phyloP scores from a whole-genome alignment of 2,113 vertebrate genomes.

The Ciconia maguari region DNA sequence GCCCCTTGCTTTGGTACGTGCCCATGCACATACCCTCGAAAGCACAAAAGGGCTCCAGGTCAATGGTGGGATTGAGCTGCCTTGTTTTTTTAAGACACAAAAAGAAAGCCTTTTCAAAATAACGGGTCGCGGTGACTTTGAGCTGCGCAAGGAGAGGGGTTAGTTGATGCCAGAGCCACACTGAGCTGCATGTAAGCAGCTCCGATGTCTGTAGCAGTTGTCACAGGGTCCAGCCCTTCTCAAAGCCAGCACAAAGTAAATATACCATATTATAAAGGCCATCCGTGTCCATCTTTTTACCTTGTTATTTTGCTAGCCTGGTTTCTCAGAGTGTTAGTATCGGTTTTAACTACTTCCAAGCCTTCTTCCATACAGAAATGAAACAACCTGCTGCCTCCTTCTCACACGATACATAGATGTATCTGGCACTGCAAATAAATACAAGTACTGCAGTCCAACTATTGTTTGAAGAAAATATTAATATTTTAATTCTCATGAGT shows the following conservation, averaged over 20 bases:
- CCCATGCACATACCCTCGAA: too few species aligned
- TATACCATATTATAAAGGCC: background rate
- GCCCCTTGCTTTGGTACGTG: background rate
- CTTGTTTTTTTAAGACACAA: background rate
- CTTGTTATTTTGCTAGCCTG: background rate
- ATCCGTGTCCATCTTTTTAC: background rate
- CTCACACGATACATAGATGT: rapidly evolving
- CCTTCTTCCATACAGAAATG: background rate
- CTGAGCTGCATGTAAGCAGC: background rate
- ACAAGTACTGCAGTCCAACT: rapidly evolving
- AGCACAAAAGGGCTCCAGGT: background rate
- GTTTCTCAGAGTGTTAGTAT: background rate
- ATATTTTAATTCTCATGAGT: background rate
- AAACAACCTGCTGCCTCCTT: background rate
- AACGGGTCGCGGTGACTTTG: background rate
- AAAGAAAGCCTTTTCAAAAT: background rate
- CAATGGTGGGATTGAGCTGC: rapidly evolving
- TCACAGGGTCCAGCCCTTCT: background rate
- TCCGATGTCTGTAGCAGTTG: rapidly evolving
- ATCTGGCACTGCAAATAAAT: background rate
- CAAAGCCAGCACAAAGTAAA: background rate
- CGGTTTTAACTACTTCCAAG: background rate
- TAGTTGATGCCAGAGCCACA: background rate
- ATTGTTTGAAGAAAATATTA: background rate
- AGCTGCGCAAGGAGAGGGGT: background rate